Percentiles rank a stretch among this genome's conserved stretches.
These are phyloP conservation scores for Sebastes melanostomus DNA, from an alignment of 2,797 vertebrate species.

Conservation along the genomic window DNA sequence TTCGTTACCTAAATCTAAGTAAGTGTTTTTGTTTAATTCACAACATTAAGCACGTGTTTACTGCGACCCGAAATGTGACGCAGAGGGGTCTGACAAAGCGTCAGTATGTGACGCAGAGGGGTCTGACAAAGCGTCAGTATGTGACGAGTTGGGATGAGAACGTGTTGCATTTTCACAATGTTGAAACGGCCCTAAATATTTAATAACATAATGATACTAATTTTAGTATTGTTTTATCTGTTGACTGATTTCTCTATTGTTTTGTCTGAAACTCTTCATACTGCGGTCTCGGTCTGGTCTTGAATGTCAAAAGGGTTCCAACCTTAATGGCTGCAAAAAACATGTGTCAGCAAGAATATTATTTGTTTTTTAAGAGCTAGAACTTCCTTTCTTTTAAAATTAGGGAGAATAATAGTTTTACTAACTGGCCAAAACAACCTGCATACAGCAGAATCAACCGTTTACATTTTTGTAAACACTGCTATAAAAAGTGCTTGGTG, in stretches of 20 bases:
- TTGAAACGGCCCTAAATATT: neutral
- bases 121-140: too few species aligned
- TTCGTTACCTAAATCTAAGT: too few species aligned
- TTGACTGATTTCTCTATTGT: neutral
- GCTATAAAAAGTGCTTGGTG: neutral
- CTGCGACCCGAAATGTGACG: too few species aligned
- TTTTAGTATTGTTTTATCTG: too few species aligned
- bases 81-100: too few species aligned
- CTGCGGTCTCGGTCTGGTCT: neutral
- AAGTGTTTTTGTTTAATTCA: too few species aligned
- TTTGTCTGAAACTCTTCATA: neutral
- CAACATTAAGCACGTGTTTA: too few species aligned
- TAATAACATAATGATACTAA: too few species aligned
- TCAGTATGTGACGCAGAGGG: too few species aligned
- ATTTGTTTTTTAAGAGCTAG: neutral
- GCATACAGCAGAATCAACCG: neutral
- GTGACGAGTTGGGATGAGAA: too few species aligned
- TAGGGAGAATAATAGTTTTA: neutral
- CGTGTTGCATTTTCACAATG: neutral
- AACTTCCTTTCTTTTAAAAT: neutral
- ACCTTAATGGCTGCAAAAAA: neutral
- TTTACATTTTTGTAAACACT: neutral
- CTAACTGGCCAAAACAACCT: neutral
- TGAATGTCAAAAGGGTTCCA: accelerated
- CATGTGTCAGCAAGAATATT: neutral